Evolutionary conservation across 2,888 invertebrate species (phyloP).

Genomic region (Leptinotarsa peninsularis): DNA sequence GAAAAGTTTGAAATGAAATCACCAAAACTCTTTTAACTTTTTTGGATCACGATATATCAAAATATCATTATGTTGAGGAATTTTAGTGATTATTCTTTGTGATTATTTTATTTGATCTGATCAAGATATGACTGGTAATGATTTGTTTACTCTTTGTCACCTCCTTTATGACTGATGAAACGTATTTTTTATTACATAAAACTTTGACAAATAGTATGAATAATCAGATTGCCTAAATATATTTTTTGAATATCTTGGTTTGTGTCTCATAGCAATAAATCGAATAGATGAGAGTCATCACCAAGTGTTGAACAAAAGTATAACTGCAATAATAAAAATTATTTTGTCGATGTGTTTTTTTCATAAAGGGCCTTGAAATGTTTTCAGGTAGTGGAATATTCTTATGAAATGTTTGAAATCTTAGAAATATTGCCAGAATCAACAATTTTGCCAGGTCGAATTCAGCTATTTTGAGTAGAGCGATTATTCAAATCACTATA

Average conservation of each 20-base stretch:
- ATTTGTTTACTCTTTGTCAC: constrained; percentile 11
- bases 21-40: background rate
- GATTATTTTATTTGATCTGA: constrained; percentile 13
- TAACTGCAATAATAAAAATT: too few species aligned
- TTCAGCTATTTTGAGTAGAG: too few species aligned
- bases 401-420: too few species aligned
- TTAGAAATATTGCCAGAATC: too few species aligned
- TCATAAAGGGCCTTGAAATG: too few species aligned
- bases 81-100: background rate
- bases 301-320: too few species aligned
- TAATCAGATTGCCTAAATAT: background rate
- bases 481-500: too few species aligned
- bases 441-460: too few species aligned
- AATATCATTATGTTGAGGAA: background rate
- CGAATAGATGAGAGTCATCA: background rate
- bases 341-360: too few species aligned
- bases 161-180: background rate
- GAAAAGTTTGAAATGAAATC: background rate
- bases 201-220: background rate
- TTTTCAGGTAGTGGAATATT: too few species aligned
- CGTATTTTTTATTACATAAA: background rate
- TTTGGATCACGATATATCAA: background rate
- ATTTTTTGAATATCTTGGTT: background rate
- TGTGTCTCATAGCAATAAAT: too few species aligned
- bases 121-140: constrained; percentile 4